A percentile compares a stretch with the other conserved stretches of the same genome.
Conservation (phyloP, 92 coral and sea anemone genomes). For the Palythoa caribaeorum region DNA sequence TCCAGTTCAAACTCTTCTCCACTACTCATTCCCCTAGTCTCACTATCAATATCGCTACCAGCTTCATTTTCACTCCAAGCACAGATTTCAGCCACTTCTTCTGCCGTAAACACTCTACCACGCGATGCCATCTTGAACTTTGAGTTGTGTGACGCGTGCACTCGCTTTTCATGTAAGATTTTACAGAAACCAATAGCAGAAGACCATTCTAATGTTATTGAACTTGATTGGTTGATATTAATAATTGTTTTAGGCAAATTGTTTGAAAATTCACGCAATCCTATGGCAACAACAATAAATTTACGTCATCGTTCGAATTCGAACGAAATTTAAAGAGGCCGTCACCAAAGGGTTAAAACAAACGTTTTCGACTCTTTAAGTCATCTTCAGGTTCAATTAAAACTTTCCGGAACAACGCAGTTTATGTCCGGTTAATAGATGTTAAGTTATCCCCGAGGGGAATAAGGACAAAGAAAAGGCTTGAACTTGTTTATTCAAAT, state of each 20-base stretch:
- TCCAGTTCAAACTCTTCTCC: constrained; percentile 20
- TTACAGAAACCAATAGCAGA: constrained; percentile 1
- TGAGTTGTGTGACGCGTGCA: background rate
- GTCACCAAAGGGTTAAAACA: no score
- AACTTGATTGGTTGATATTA: constrained; percentile 8
- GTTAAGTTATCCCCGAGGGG: no score
- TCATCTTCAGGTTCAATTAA: no score
- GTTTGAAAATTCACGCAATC: background rate
- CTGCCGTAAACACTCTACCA: constrained; percentile 16
- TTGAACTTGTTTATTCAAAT: no score
- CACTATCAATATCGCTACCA: constrained; percentile 5
- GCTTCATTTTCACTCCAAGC: constrained; percentile 29
- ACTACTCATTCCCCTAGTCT: constrained; percentile 22
- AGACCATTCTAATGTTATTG: background rate
- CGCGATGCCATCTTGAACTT: constrained; percentile 16
- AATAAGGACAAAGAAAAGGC: no score
- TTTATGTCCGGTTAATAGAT: no score
- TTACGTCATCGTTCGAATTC: no score
- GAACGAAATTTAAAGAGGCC: no score
- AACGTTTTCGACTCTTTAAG: no score
- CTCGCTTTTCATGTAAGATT: background rate
- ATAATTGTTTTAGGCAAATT: background rate
- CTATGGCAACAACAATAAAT: background rate
- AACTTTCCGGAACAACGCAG: no score
- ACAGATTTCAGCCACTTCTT: constrained; percentile 31